Evolutionary conservation across 2,888 invertebrate genomes (phyloP), one percentile per base, ranked within the genome.

Genomic region (Acleris literana): DNA sequence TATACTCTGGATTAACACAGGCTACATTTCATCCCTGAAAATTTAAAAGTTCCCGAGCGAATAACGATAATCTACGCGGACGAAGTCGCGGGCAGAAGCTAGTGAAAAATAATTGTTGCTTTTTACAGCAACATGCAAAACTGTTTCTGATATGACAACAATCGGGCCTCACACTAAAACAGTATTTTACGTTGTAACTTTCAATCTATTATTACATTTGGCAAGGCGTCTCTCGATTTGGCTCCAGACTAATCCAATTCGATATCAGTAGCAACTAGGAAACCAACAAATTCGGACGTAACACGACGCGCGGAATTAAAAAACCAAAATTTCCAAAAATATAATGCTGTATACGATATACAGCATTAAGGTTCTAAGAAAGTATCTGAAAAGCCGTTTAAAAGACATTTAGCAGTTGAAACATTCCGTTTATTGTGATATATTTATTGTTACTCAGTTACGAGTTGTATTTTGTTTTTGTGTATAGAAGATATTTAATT

Each of bases 281-380:
- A 68, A 68, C 73, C 70, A 18, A 52, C 54, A 68, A 17, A 75
- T 74, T 70, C 80, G 71, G 79, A 79, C 82, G 83, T 56, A 51
- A 52, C 44, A 57, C 71, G 16, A 39, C 13, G 11, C 72, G 22
- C 25, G 9, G 2, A 63, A 71, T 70, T 54, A 62, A 72, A 33
- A 69, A 68, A 39, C 17, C 13, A 67, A 59, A 59, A 52, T 18
- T 69, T 68, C 20, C 69, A 72, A 76, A 73, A 60, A 74, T 86
- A 87, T 76, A 87, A 88, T 89, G 87, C 89, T 88, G 86, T 90
- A 85, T 84, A 79, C 72, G 70, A 73, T 66, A 80, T 85, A 86
- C 88, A 85, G 88, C 87, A 81, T 81, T 69, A 74, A 71, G 68
- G 76, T 83, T 72, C 85, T 77, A 64, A 82, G 75, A 75, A 88